Evolutionary conservation across 2,797 vertebrate species (phyloP), one percentile per base, ranked within the genome.

Genomic region (Malacoraja senta): DNA sequence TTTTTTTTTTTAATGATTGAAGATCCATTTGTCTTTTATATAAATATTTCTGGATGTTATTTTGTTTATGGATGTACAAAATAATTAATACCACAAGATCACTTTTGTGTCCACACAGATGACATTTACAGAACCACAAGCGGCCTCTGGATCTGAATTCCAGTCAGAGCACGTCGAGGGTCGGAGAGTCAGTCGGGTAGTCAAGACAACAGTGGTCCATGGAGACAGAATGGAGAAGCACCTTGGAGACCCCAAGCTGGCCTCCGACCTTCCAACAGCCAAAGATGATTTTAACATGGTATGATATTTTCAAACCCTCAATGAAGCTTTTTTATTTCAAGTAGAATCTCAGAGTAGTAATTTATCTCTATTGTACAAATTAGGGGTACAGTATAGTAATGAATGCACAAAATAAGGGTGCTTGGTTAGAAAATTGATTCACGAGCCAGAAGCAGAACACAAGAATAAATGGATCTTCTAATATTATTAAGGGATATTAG

Each of bases 171-270:
- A 97, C 0, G 98, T 97, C 53, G 97, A 98, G 95, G 98, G 98
- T 94, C 97, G 98, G 74, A 98, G 98, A 94, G 98, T 99, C 96
- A 99, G 98, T 97, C 98, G 98, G 95, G 98, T 99, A 78, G 96
- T 99, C 93, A 99, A 99, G 96, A 99, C 97, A 24, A 99, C 97
- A 0, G 94, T 99, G 93, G 96, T 99, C 93, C 97, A 96, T 53
- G 98, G 98, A 10, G 98, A 99, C 95, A 97, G 98, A 95, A 96
- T 94, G 94, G 98, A 99, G 96, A 99, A 98, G 94, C 97, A 96
- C 79, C 96, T 95, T 1, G 98, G 98, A 93, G 98, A 99, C 94
- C 93, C 97, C 76, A 97, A 96, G 2, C 95, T 99, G 96, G 97
- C 98, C 94, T 94, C 96, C 93, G 98, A 98, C 94, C 98, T 99